A percentile compares a stretch with the other conserved stretches of the same genome.
These are phyloP conservation scores for Harpagifer antarcticus DNA, from an alignment of 2,797 vertebrate genomes.

Conservation along the genomic window DNA sequence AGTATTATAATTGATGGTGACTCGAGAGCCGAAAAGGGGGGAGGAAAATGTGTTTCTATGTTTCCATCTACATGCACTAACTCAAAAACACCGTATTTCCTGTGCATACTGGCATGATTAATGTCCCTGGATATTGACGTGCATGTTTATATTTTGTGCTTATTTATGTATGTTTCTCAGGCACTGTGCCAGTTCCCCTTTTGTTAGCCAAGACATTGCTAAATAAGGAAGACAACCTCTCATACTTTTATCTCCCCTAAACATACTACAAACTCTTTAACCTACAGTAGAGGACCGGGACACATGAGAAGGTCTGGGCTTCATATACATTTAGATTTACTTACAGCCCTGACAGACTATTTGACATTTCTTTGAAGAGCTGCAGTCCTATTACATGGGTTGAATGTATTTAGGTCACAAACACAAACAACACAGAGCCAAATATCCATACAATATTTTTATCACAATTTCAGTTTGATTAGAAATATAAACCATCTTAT, in stretches of 20 bases:
- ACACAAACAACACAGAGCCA: slow-evolving; percentile 33
- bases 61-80: background rate
- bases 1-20: background rate
- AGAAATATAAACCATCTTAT: slow-evolving; percentile 63
- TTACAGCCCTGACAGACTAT: background rate
- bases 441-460: slow-evolving; percentile 44
- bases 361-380: background rate
- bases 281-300: background rate
- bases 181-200: slow-evolving; percentile 35
- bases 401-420: background rate
- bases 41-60: background rate
- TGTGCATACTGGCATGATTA: background rate
- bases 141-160: background rate
- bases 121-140: background rate
- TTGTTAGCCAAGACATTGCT: slow-evolving; percentile 33
- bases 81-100: background rate
- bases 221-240: slow-evolving; percentile 56
- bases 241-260: background rate
- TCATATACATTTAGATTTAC: background rate
- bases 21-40: background rate
- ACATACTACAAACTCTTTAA: background rate
- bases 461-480: slow-evolving; percentile 66
- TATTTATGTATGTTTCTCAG: slow-evolving; percentile 35
- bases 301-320: background rate
- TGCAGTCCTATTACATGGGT: background rate